Evolutionary conservation across 2,113 vertebrate genomes (phyloP), one percentile per base, ranked within the genome.

Genomic region (Gracilinanus agilis): DNA sequence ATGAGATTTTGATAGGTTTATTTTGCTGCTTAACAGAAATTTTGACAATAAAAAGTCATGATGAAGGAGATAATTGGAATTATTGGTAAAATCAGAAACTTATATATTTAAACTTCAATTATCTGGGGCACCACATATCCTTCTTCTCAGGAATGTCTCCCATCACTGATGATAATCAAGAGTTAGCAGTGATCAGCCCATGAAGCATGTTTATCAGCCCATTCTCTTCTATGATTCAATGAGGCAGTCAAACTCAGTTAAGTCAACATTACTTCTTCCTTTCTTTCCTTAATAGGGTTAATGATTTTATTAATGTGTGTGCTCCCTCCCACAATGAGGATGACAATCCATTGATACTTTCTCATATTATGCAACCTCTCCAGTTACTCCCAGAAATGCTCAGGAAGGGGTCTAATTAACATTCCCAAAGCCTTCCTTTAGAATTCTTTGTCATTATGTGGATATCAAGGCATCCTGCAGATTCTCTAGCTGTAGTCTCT

Each of bases 21-120:
- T 44, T 75, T 67, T 55, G 53, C 12, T 19, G 90, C 90, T 34
- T 56, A 92, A 53, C n/a, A 53, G 58, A 67, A 67, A 67, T 34
- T 67, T 34, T 67, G 27, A 29, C 11, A 27, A 67, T 34, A 58
- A 58, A 58, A 93, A 53, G 9, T 55, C 24, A 94, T 53, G 16
- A 83, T 94, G 27, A 40, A 90, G 3, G 44, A 92, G 83, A 16
- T 54, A 55, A 16, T 91, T 40, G 9, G 90, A 91, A 92, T 12
- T 11, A 44, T 0, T 88, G n/a, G 27, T 44, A 8, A 13, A 93
- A n/a, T 55, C 53, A 90, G n/a, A 90, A 96, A 49, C 24, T 27
- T 9, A 93, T 88, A 90, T 96, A 56, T 83, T 96, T 83, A 83
- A 83, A 40, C n/a, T 83, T 8, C 16, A 75, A 16, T 19, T 75